Evolutionary conservation across 2,797 vertebrate species (phyloP).

Genomic region (Semotilus atromaculatus): DNA sequence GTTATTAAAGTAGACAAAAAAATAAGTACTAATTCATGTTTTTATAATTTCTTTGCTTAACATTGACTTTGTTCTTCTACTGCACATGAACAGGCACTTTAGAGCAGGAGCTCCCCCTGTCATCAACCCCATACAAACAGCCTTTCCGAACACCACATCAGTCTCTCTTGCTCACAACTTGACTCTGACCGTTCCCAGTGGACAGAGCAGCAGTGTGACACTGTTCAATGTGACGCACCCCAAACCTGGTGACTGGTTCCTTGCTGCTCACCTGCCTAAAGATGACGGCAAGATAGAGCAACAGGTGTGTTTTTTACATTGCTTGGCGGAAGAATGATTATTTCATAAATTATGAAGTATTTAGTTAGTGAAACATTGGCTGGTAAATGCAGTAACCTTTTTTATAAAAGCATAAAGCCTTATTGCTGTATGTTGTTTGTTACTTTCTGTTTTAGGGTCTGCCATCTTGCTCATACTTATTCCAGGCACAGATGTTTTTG

Average conservation of each 20-base stretch:
- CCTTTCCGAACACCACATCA: conserved; percentile 80
- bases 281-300: conserved; percentile 90
- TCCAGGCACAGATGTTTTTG: conserved; percentile 92
- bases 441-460: conserved; percentile 80
- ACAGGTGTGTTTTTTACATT: conserved; percentile 71
- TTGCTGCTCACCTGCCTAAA: conserved; percentile 89
- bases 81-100: conserved; percentile 78
- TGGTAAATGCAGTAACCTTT: too few species aligned
- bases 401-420: background rate
- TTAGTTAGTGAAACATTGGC: background rate
- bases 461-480: conserved; percentile 86
- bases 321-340: background rate
- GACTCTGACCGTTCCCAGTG: conserved; percentile 69
- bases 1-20: background rate
- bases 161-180: conserved; percentile 78
- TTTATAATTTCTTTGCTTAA: background rate
- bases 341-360: background rate
- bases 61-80: background rate
- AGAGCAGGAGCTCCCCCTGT: conserved; percentile 90
- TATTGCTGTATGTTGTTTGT: background rate
- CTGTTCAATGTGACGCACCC: conserved; percentile 87
- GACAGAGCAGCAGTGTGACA: conserved; percentile 74
- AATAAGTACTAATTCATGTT: too few species aligned
- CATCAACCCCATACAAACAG: conserved; percentile 83
- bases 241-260: conserved; percentile 88